Evolutionary conservation across 2,797 vertebrate genomes (phyloP).

Genomic region (Lepus townsendii): DNA sequence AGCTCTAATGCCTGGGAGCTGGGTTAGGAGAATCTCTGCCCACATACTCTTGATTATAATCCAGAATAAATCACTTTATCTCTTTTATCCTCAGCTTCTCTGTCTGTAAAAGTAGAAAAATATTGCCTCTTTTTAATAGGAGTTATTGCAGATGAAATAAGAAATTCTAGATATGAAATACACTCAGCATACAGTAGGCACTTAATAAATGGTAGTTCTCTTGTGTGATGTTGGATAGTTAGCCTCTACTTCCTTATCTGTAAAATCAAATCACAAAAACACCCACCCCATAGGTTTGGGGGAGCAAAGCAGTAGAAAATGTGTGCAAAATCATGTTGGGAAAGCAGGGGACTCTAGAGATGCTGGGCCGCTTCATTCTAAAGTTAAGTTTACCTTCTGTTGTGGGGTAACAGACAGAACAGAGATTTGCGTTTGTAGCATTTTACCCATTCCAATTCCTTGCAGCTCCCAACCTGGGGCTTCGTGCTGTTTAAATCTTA

Average conservation of each 20-base stretch:
- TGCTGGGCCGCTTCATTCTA: neutral
- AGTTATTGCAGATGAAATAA: conserved; percentile 33
- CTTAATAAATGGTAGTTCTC: conserved; percentile 28
- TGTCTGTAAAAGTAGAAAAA: neutral
- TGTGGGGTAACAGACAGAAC: neutral
- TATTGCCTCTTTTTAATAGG: neutral
- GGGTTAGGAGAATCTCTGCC: neutral
- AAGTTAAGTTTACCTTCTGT: neutral
- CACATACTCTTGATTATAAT: too few relatives aligned
- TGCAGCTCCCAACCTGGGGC: neutral
- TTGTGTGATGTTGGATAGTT: neutral
- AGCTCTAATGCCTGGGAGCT: neutral
- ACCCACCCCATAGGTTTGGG: neutral
- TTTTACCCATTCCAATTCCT: neutral
- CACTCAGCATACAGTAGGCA: neutral
- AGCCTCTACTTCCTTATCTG: neutral
- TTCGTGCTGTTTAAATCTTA: neutral
- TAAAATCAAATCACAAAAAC: conserved; percentile 2
- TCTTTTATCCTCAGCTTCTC: conserved; percentile 4
- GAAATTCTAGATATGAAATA: neutral
- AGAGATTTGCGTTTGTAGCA: neutral
- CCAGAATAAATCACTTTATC: neutral
- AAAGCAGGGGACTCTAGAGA: neutral
- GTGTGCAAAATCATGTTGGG: neutral
- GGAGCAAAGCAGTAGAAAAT: conserved; percentile 20